A percentile compares a stretch with the other conserved stretches of the same genome.
These are phyloP conservation scores for Pangasius sanitwongsei DNA, from an alignment of 2,797 vertebrate genomes.

Conservation along the genomic window DNA sequence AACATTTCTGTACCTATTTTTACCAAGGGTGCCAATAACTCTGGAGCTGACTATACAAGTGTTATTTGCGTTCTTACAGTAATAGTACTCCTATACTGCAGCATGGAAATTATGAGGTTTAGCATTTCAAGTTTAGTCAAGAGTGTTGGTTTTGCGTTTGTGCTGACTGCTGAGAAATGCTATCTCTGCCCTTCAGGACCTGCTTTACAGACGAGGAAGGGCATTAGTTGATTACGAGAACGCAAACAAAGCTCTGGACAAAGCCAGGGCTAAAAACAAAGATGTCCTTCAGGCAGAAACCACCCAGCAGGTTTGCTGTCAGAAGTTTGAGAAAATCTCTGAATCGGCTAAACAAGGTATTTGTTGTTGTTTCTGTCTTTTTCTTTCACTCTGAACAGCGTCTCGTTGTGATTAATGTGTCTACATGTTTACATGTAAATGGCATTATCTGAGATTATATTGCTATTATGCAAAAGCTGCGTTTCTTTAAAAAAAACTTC, in stretches of 20 bases:
- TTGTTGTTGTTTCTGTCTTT: neutral
- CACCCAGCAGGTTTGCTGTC: slow-evolving; percentile 94
- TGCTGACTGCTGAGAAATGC: slow-evolving; percentile 21
- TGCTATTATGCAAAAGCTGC: neutral
- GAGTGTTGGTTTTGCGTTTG: neutral
- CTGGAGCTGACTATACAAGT: neutral
- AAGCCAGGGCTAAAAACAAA: slow-evolving; percentile 95
- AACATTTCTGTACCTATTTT: neutral
- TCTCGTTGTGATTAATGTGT: neutral
- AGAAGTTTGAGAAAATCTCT: slow-evolving; percentile 99
- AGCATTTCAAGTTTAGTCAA: neutral
- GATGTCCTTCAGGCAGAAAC: slow-evolving; percentile 97
- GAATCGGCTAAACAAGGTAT: slow-evolving; percentile 98
- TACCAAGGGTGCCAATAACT: neutral
- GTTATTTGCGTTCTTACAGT: neutral
- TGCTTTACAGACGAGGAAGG: slow-evolving; percentile 92
- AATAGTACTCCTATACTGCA: neutral
- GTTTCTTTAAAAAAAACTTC: neutral
- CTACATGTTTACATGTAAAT: slow-evolving; percentile 7
- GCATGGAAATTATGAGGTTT: neutral
- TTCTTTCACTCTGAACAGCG: neutral
- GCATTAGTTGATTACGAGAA: slow-evolving; percentile 98
- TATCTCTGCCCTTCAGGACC: slow-evolving; percentile 77
- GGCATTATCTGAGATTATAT: neutral
- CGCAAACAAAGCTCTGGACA: slow-evolving; percentile 96